A percentile compares a stretch with the other conserved stretches of the same genome.
Evolutionary conservation across 2,888 invertebrate species (phyloP).

Genomic region (Isoperla grammatica): DNA sequence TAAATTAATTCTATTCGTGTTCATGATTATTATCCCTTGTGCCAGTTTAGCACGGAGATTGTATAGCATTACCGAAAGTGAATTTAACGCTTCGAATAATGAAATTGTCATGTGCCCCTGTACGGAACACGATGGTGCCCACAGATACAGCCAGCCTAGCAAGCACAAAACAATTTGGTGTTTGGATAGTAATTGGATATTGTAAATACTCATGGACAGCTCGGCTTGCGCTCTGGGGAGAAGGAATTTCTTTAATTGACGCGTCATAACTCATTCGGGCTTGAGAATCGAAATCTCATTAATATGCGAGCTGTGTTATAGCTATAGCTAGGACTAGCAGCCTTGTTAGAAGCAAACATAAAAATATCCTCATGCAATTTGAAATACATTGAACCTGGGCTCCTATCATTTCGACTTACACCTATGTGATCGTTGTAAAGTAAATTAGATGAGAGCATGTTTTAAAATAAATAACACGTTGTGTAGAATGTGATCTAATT

Average conservation of each 20-base stretch:
- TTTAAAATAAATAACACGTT: too few species aligned
- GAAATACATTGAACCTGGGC: too few species aligned
- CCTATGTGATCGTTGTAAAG: too few species aligned
- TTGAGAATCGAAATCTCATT: too few species aligned
- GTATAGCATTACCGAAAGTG: background rate
- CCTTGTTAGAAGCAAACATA: too few species aligned
- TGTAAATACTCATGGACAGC: constrained; percentile 8
- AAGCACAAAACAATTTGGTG: constrained; percentile 7
- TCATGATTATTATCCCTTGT: background rate
- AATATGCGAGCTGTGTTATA: too few species aligned
- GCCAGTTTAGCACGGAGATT: background rate
- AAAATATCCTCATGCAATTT: too few species aligned
- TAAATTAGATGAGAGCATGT: too few species aligned
- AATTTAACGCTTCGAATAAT: constrained; percentile 3
- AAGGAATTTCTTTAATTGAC: constrained; percentile 11
- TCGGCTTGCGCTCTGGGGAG: background rate
- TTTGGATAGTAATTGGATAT: constrained; percentile 17
- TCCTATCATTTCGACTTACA: too few species aligned
- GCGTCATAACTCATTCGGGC: background rate
- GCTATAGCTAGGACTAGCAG: too few species aligned
- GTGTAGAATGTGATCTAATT: too few species aligned
- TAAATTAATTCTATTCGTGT: too few species aligned
- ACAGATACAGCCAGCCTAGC: background rate
- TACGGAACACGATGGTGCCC: background rate
- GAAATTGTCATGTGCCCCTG: constrained; percentile 14